A percentile compares a stretch with the other conserved stretches of the same genome.
phyloP scores from a whole-genome alignment of 2,113 vertebrate genomes.

The Abramis brama region DNA sequence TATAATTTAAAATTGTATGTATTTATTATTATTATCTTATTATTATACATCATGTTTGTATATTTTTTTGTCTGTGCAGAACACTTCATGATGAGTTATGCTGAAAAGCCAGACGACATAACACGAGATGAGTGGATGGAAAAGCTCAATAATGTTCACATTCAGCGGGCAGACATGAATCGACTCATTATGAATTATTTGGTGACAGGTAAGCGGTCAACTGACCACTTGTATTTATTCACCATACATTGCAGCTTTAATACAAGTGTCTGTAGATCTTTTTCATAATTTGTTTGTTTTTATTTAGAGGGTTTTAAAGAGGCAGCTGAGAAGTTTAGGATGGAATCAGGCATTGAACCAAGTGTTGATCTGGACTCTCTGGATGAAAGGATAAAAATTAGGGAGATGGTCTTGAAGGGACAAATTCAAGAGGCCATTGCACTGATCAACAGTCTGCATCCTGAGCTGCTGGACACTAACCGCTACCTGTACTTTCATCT shows the following conservation, averaged over 20 bases:
- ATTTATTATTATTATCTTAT: background rate
- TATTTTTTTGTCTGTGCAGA: slow-evolving; percentile 29
- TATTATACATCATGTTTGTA: background rate
- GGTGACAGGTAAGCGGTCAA: slow-evolving; percentile 84
- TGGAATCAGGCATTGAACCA: slow-evolving; percentile 98
- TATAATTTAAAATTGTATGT: background rate
- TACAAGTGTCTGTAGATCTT: background rate
- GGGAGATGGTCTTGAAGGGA: slow-evolving; percentile 97
- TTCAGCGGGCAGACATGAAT: slow-evolving; percentile 98
- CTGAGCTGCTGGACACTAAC: slow-evolving; percentile 94
- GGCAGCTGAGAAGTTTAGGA: slow-evolving; percentile 95
- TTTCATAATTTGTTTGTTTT: slow-evolving; percentile 21
- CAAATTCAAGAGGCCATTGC: slow-evolving; percentile 97
- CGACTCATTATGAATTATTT: slow-evolving; percentile 98
- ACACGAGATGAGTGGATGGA: slow-evolving; percentile 99
- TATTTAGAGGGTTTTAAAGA: slow-evolving; percentile 95
- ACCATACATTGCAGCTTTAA: background rate
- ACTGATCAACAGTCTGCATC: slow-evolving; percentile 95
- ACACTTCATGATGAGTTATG: slow-evolving; percentile 90
- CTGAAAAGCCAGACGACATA: slow-evolving; percentile 96
- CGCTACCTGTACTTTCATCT: slow-evolving; percentile 98
- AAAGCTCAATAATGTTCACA: slow-evolving; percentile 96
- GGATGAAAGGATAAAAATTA: slow-evolving; percentile 96
- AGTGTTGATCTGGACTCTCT: slow-evolving; percentile 94
- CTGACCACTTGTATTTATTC: background rate